Evolutionary conservation across 2,113 vertebrate genomes (phyloP).

Genomic region (Nycticebus coucang): DNA sequence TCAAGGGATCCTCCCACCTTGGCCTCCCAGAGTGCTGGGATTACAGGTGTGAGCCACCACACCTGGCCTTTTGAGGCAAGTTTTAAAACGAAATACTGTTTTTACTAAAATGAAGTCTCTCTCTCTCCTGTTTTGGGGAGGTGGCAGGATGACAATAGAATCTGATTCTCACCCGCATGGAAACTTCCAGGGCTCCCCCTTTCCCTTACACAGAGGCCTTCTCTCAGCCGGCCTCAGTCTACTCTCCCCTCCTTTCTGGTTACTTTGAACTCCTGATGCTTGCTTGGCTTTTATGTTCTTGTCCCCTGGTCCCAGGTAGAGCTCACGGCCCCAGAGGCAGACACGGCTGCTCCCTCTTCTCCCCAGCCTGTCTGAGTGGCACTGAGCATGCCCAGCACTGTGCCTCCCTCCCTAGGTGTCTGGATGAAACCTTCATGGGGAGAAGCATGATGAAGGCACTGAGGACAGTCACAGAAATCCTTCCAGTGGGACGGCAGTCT

Average conservation of each 20-base stretch:
- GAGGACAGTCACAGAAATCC: neutral
- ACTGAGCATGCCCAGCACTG: fast-evolving
- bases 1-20: too few relatives aligned
- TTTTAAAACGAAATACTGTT: neutral
- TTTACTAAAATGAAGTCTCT: neutral
- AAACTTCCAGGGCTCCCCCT: neutral
- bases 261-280: neutral
- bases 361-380: neutral
- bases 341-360: neutral
- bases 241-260: neutral
- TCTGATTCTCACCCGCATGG: neutral
- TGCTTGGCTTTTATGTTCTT: fast-evolving
- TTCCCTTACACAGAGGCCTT: neutral
- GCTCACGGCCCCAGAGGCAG: neutral
- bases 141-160: neutral
- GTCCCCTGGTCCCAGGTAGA: fast-evolving
- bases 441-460: neutral
- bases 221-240: fast-evolving
- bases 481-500: fast-evolving
- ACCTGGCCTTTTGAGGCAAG: neutral
- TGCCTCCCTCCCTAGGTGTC: neutral
- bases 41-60: too few relatives aligned
- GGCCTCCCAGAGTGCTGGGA: too few relatives aligned
- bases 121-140: neutral
- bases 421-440: neutral